These are phyloP conservation scores for Periophthalmus magnuspinnatus DNA, from an alignment of 2,797 vertebrate species.

Conservation along the genomic window DNA sequence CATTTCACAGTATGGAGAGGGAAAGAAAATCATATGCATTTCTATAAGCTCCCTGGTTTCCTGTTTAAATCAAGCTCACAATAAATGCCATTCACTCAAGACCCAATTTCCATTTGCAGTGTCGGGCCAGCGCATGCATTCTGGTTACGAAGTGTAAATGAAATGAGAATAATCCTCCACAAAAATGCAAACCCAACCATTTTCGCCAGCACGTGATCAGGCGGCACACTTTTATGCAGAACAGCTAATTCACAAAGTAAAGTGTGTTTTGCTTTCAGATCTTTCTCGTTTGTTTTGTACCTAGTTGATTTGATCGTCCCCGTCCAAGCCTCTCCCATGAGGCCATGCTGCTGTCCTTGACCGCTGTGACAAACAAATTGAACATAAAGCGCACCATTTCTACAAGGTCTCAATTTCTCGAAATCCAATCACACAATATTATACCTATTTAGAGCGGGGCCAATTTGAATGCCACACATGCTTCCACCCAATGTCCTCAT, in stretches of 20 bases:
- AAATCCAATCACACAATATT: slow-evolving; percentile 53
- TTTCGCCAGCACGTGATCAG: slow-evolving; percentile 21
- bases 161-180: slow-evolving; percentile 27
- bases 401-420: slow-evolving; percentile 39
- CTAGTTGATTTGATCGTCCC: slow-evolving; percentile 18
- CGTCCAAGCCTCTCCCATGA: slow-evolving; percentile 1
- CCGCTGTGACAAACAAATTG: slow-evolving; percentile 43
- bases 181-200: slow-evolving; percentile 28
- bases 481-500: slow-evolving; percentile 79
- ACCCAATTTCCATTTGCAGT: slow-evolving; percentile 29
- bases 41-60: slow-evolving; percentile 9
- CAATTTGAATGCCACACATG: slow-evolving; percentile 81
- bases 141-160: slow-evolving; percentile 47
- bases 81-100: slow-evolving; percentile 20
- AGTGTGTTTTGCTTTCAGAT: slow-evolving; percentile 16
- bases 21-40: slow-evolving; percentile 10
- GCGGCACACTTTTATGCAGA: slow-evolving; percentile 9
- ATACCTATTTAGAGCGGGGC: slow-evolving; percentile 64
- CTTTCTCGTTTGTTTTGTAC: slow-evolving; percentile 25
- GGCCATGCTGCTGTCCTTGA: slow-evolving; percentile 43
- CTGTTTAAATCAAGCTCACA: slow-evolving; percentile 20
- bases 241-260: slow-evolving; percentile 13
- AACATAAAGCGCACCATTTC: slow-evolving; percentile 36
- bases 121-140: slow-evolving; percentile 10
- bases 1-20: slow-evolving; percentile 4